A percentile compares a stretch with the other conserved stretches of the same genome.
Conservation (phyloP, 2,113 vertebrate species). For the Microcebus lehilahytsara region DNA sequence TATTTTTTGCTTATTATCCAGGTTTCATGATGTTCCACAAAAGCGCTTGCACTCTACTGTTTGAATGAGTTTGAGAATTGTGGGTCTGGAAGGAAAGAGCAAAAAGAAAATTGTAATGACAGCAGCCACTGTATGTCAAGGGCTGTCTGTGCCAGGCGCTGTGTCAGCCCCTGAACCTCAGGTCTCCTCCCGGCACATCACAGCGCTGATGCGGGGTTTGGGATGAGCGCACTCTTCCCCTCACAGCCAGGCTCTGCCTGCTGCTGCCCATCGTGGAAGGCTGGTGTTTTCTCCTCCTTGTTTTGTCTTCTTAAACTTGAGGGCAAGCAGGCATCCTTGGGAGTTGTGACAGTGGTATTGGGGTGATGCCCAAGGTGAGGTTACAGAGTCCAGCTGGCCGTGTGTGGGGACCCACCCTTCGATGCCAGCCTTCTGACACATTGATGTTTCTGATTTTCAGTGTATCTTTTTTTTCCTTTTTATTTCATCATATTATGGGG, state of each 20-base stretch:
- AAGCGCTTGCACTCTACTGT: neutral
- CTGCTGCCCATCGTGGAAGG: neutral
- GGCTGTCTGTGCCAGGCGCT: neutral
- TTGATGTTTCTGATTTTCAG: neutral
- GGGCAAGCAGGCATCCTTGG: neutral
- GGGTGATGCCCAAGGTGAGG: neutral
- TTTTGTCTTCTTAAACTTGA: neutral
- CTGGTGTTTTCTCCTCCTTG: neutral
- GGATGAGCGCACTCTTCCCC: neutral
- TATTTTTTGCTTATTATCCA: neutral
- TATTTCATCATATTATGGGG: too few relatives aligned
- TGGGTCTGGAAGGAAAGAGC: neutral
- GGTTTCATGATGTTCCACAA: neutral
- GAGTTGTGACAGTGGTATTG: neutral
- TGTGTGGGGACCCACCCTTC: neutral
- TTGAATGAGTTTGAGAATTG: neutral
- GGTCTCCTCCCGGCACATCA: accelerated
- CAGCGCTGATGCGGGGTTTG: accelerated
- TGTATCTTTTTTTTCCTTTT: too few relatives aligned
- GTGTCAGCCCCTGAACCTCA: accelerated
- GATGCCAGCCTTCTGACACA: neutral
- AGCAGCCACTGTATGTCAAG: neutral
- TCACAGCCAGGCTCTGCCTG: neutral
- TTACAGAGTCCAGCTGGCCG: neutral
- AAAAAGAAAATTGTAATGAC: neutral